Evolutionary conservation across 2,888 invertebrate genomes (phyloP).

Genomic region (Nebria salina): DNA sequence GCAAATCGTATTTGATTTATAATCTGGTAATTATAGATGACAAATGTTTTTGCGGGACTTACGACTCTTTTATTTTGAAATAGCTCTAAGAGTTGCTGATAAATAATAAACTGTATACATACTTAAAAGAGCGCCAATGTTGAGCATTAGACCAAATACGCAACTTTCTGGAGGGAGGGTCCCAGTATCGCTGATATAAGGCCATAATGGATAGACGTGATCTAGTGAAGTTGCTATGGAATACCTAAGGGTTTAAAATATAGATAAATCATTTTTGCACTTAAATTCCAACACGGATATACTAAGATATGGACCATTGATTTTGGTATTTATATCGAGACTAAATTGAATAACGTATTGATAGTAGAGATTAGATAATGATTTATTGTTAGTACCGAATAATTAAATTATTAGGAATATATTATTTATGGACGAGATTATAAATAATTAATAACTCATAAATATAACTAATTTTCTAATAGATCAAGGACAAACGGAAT

Average conservation of each 20-base stretch:
- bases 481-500: background rate
- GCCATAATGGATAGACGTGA: constrained; percentile 75
- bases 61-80: no score
- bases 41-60: no score
- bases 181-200: constrained; percentile 81
- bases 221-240: constrained; percentile 70
- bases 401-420: background rate
- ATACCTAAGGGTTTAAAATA: constrained; percentile 64
- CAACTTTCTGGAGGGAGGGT: constrained; percentile 80
- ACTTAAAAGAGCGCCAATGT: constrained; percentile 74
- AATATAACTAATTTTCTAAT: constrained; percentile 1
- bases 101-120: constrained; percentile 56
- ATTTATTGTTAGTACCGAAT: background rate
- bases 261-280: background rate
- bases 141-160: constrained; percentile 79
- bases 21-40: no score
- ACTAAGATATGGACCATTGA: background rate
- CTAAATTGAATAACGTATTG: background rate
- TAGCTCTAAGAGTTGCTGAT: no score
- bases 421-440: background rate
- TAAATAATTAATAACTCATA: background rate
- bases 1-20: no score
- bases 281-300: no score
- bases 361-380: background rate
- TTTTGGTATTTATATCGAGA: background rate